Conservation (phyloP, 2,888 invertebrate genomes). For the Papilio protenor region DNA sequence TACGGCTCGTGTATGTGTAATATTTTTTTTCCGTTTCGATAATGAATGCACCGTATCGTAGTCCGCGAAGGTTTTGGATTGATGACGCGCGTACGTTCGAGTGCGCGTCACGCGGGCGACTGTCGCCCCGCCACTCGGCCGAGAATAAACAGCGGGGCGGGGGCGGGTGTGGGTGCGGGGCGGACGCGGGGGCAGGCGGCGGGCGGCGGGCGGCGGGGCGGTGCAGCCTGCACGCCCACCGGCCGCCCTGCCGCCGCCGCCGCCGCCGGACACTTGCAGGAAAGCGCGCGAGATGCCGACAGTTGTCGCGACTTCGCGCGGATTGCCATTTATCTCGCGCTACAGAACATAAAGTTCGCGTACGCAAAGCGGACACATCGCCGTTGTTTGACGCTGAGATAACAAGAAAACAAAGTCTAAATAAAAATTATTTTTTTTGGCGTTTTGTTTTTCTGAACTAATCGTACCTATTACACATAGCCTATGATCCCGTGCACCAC, state of each 20-base stretch:
- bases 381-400: neutral
- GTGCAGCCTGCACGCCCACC: conserved; percentile 80
- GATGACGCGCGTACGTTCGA: conserved; percentile 71
- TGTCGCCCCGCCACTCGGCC: conserved; percentile 76
- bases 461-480: neutral
- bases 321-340: conserved; percentile 33
- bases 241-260: conserved; percentile 70
- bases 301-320: conserved; percentile 7
- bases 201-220: conserved; percentile 61
- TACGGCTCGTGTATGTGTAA: conserved; percentile 54
- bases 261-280: conserved; percentile 39
- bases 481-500: neutral
- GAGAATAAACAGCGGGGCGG: conserved; percentile 58
- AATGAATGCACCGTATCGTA: conserved; percentile 77
- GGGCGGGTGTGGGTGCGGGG: conserved; percentile 70
- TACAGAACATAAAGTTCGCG: conserved; percentile 2
- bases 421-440: neutral
- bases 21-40: conserved; percentile 70
- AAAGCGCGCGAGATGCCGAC: conserved; percentile 20
- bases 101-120: conserved; percentile 82
- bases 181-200: conserved; percentile 62
- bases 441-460: neutral
- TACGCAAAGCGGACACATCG: neutral
- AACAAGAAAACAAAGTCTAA: neutral
- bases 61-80: conserved; percentile 57